Percentiles rank a stretch among this genome's conserved stretches.
phyloP scores from a whole-genome alignment of 2,113 vertebrate species.

The Lophotis ruficrista region DNA sequence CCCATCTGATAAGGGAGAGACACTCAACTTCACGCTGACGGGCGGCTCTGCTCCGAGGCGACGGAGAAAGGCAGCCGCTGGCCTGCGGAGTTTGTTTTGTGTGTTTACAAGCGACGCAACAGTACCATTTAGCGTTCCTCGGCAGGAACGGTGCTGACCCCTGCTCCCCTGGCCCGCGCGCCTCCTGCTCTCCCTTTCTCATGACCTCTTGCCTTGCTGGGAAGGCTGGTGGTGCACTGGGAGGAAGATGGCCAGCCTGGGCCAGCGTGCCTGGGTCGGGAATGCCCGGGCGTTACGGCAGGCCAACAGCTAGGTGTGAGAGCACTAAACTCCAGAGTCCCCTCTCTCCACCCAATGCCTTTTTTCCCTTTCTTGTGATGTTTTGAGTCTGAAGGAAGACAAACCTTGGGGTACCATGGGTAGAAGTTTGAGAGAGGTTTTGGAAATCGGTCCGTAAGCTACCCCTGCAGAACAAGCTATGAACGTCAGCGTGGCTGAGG shows the following conservation, averaged over 20 bases:
- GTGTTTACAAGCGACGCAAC: neutral
- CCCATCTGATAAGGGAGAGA: slow-evolving; percentile 85
- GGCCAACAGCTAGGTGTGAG: fast-evolving
- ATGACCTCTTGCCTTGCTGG: fast-evolving
- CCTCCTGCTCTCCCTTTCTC: neutral
- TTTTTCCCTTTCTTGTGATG: too few species aligned
- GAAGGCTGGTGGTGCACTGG: neutral
- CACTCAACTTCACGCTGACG: slow-evolving; percentile 5
- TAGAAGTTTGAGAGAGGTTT: neutral
- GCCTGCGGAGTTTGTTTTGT: neutral
- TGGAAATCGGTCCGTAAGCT: fast-evolving
- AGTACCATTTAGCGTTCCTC: fast-evolving
- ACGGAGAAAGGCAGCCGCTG: slow-evolving; percentile 68
- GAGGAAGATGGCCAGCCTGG: too few species aligned
- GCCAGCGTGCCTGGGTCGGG: fast-evolving
- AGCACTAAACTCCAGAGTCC: fast-evolving
- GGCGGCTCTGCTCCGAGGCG: neutral
- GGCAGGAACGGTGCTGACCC: fast-evolving
- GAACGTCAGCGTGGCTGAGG: fast-evolving
- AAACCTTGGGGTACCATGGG: fast-evolving
- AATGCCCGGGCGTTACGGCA: fast-evolving
- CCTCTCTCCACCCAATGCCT: fast-evolving
- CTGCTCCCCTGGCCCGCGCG: neutral
- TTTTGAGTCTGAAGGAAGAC: neutral
- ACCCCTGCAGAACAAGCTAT: fast-evolving